A percentile compares a stretch with the other conserved stretches of the same genome.
phyloP scores from a whole-genome alignment of 2,797 vertebrate genomes.

The Melanotaenia trifasciata region DNA sequence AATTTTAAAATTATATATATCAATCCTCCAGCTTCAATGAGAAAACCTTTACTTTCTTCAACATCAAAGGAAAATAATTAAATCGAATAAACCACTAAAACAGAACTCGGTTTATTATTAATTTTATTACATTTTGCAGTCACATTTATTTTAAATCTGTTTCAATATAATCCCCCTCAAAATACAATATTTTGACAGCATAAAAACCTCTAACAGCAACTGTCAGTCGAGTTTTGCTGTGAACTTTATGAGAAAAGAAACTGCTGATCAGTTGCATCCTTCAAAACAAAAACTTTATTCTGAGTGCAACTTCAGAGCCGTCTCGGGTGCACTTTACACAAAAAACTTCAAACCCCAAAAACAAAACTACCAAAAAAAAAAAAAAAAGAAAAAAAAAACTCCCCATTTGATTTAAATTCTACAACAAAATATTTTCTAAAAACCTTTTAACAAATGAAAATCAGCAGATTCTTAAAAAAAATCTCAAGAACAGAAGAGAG shows the following conservation, averaged over 20 bases:
- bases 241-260: conserved; percentile 19
- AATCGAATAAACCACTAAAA: neutral
- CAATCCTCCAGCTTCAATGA: neutral
- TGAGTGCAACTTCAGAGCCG: neutral
- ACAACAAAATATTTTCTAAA: conserved; percentile 17
- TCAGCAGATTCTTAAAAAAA: conserved; percentile 7
- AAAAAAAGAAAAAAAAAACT: conserved; percentile 10
- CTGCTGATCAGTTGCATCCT: conserved; percentile 1
- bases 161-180: neutral
- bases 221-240: conserved; percentile 1
- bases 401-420: conserved; percentile 10
- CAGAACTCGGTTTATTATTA: neutral
- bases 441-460: conserved; percentile 10
- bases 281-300: conserved; percentile 64
- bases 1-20: too few species aligned
- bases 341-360: conserved; percentile 8
- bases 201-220: conserved; percentile 21
- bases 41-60: neutral
- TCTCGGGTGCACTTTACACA: too few species aligned
- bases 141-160: conserved; percentile 21
- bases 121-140: conserved; percentile 34
- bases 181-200: conserved; percentile 13
- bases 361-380: conserved; percentile 3
- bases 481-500: neutral
- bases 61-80: too few species aligned